Evolutionary conservation across 2,113 vertebrate species (phyloP), one percentile per base, ranked within the genome.

Genomic region (Malurus alboscapulatus): DNA sequence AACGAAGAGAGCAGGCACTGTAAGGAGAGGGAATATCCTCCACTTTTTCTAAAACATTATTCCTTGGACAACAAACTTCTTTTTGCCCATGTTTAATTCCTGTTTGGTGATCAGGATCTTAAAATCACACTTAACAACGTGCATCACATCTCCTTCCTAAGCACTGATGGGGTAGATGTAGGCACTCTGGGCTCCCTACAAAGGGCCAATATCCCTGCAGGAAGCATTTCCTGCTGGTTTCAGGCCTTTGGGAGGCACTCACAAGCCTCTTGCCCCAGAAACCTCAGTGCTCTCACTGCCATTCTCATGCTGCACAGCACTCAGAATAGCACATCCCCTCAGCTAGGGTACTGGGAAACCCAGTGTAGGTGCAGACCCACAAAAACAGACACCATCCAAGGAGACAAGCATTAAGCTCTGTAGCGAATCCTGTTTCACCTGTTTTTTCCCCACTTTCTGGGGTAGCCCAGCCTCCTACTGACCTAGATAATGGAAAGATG

Each of bases 401-500:
- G 14, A 20, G 42, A 12, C 16, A 78, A 75, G 26, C 61, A 59
- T 13, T 17, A 74, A 67, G 30, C 21, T 36, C 45, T 48, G n/a
- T 3, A 34, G 45, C 45, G 48, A 63, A 89, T 76, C 36, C 53
- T 22, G 27, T 57, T 85, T 78, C 76, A 94, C 93, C 90, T 84
- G 42, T 66, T 91, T 89, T 82, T 76, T 79, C 17, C 51, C 34
- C 24, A 58, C 45, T 82, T 96, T 65, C 74, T 51, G 53, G 47
- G 34, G 42, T 69, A 90, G 73, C 69, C 42, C 62, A 93, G 58
- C 62, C 66, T 95, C 75, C 87, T 78, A 13, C 65, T 91, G 87
- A 89, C 92, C 96, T 87, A 95, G 69, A 89, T 91, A 95, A 92
- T 75, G 65, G 74, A 65, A 92, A 89, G 74, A 92, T 82, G 84